Evolutionary conservation across 2,888 invertebrate genomes (phyloP).

Genomic region (Heliconius ismenius): DNA sequence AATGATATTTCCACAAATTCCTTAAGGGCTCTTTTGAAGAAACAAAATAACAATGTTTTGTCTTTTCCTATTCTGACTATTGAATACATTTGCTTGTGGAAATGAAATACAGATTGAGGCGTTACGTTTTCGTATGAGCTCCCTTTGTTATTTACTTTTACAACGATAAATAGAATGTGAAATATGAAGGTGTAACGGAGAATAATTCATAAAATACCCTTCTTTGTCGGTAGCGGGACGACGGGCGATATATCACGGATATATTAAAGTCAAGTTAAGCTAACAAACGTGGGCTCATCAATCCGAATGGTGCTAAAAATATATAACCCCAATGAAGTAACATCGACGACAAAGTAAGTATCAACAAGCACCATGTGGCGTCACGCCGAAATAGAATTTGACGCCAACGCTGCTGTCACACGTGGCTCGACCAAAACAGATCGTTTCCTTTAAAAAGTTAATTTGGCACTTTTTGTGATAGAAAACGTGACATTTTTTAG

Average conservation of each 20-base stretch:
- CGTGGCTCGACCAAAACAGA: constrained; percentile 78
- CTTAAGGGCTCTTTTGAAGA: constrained; percentile 61
- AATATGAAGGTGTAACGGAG: constrained; percentile 50
- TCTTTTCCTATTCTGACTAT: constrained; percentile 62
- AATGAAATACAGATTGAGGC: constrained; percentile 60
- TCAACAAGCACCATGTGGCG: constrained; percentile 75
- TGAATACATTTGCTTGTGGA: constrained; percentile 62
- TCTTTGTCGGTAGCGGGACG: constrained; percentile 59
- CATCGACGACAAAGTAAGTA: constrained; percentile 76
- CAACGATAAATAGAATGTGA: constrained; percentile 49
- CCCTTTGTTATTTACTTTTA: constrained; percentile 49
- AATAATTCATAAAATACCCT: constrained; percentile 61
- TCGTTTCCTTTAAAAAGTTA: constrained; percentile 82
- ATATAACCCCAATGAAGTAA: constrained; percentile 71
- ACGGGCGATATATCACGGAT: constrained; percentile 65
- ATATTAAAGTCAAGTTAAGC: constrained; percentile 73
- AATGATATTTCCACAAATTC: constrained; percentile 60
- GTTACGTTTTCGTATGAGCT: constrained; percentile 56
- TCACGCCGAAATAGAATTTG: constrained; percentile 68
- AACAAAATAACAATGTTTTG: constrained; percentile 67
- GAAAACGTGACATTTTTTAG: constrained; percentile 76
- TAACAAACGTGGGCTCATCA: constrained; percentile 67
- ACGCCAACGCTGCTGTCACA: constrained; percentile 69
- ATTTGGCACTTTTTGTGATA: constrained; percentile 77
- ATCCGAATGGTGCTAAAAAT: constrained; percentile 68